A percentile compares a stretch with the other conserved stretches of the same genome.
Conservation (phyloP, 1,140 invertebrate species). For the Ectropis grisescens region DNA sequence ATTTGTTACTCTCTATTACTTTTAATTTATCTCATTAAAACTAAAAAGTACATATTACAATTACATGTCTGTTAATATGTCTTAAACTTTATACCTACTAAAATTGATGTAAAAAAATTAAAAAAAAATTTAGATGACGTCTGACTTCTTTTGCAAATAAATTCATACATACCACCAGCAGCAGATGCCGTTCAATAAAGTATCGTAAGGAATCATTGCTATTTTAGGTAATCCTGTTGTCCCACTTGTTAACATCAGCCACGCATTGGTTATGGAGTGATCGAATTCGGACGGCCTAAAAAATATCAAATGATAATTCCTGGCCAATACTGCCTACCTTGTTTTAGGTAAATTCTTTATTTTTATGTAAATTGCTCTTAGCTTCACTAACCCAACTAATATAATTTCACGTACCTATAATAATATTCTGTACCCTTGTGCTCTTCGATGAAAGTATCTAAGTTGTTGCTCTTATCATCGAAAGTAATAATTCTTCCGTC, state of each 20-base stretch:
- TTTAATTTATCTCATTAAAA: too few species aligned
- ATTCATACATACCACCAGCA: slow-evolving; percentile 19
- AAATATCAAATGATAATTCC: neutral
- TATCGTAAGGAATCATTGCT: slow-evolving; percentile 17
- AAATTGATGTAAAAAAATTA: too few species aligned
- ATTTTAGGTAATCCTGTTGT: slow-evolving; percentile 24
- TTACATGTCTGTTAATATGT: too few species aligned
- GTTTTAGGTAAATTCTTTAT: neutral
- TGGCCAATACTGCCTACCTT: neutral
- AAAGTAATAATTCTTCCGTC: slow-evolving; percentile 14
- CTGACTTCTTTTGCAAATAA: neutral
- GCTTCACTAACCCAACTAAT: too few species aligned
- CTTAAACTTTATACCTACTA: too few species aligned
- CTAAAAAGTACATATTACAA: too few species aligned
- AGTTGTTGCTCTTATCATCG: slow-evolving; percentile 12
- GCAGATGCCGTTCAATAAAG: slow-evolving; percentile 12
- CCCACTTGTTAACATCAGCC: slow-evolving; percentile 26
- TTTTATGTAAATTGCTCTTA: too few species aligned
- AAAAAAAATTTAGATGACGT: too few species aligned
- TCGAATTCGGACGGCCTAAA: slow-evolving; percentile 17
- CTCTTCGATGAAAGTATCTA: slow-evolving; percentile 14
- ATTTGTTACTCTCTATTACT: too few species aligned
- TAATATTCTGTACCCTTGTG: slow-evolving; percentile 16
- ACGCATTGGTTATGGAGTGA: slow-evolving; percentile 7
- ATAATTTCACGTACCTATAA: slow-evolving; percentile 10